Conservation (phyloP, 2,888 invertebrate genomes). For the Norana najaformis region DNA sequence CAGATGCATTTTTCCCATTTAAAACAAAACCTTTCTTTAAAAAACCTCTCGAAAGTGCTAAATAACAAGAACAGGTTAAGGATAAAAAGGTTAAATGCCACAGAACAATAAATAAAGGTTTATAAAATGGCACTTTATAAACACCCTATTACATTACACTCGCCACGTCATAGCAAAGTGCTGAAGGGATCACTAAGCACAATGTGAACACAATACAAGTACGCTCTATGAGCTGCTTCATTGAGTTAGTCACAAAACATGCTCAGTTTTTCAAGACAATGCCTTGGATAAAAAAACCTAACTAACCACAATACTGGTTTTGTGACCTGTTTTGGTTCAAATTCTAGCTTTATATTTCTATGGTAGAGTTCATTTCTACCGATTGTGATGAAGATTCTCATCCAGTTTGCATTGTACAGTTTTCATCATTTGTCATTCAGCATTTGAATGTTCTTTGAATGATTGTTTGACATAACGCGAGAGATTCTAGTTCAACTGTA, state of each 20-base stretch:
- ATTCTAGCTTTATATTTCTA: too few species aligned
- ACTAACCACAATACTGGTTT: background rate
- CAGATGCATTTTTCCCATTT: background rate
- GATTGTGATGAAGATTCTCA: too few species aligned
- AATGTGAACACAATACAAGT: background rate
- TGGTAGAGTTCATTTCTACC: too few species aligned
- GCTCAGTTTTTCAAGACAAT: background rate
- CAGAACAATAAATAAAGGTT: background rate
- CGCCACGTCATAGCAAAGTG: background rate
- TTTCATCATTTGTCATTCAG: too few species aligned
- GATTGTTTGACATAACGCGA: too few species aligned
- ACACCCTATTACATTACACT: background rate
- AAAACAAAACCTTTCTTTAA: background rate
- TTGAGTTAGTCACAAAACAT: background rate
- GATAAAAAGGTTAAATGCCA: background rate
- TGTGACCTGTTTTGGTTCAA: background rate
- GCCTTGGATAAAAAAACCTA: background rate
- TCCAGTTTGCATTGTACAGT: too few species aligned
- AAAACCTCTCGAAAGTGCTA: background rate
- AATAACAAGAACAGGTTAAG: background rate
- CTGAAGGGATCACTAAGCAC: background rate
- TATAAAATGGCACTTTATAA: background rate
- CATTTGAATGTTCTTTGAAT: too few species aligned
- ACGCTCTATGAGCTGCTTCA: background rate
- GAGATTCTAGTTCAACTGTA: too few species aligned